Percentiles rank a stretch among this genome's conserved stretches.
Evolutionary conservation across 1,140 invertebrate species (phyloP).

Genomic region (Tenebrio molitor): DNA sequence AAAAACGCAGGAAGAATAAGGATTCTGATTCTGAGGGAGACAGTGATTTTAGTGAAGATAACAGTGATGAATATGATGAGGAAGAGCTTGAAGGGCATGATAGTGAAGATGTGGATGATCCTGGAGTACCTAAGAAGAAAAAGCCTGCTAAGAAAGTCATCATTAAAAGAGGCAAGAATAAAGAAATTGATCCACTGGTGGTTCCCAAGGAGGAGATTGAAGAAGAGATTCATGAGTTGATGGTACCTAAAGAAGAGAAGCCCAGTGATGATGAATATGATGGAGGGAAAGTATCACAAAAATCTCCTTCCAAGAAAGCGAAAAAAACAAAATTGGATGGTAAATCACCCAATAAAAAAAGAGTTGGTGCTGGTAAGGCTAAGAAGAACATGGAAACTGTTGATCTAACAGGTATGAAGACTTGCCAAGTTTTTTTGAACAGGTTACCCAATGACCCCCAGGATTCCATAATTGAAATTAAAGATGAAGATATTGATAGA

Average conservation of each 20-base stretch:
- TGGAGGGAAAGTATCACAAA: not conserved
- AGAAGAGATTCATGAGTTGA: slow-evolving; percentile 1
- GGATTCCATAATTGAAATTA: not conserved
- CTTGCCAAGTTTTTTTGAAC: slow-evolving; percentile 11
- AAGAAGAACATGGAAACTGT: not conserved
- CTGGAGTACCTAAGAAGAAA: not conserved
- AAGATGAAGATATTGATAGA: slow-evolving; percentile 19
- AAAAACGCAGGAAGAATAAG: not conserved
- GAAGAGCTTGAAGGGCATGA: not conserved
- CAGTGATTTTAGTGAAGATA: not conserved
- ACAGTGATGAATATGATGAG: not conserved
- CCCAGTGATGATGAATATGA: not conserved
- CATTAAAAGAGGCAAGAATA: not conserved
- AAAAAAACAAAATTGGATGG: not conserved
- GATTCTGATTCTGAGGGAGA: not conserved
- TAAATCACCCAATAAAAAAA: slow-evolving; percentile 1
- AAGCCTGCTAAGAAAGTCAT: not conserved
- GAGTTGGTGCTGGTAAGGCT: not conserved
- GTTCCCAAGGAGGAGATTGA: slow-evolving; percentile 11
- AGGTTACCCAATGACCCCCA: not conserved
- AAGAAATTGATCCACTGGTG: not conserved
- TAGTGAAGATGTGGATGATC: not conserved
- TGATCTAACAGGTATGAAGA: not conserved
- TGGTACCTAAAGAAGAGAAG: not conserved
- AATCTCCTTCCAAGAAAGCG: not conserved